phyloP scores from a whole-genome alignment of 2,797 vertebrate genomes.

The Telmatherina bonti region DNA sequence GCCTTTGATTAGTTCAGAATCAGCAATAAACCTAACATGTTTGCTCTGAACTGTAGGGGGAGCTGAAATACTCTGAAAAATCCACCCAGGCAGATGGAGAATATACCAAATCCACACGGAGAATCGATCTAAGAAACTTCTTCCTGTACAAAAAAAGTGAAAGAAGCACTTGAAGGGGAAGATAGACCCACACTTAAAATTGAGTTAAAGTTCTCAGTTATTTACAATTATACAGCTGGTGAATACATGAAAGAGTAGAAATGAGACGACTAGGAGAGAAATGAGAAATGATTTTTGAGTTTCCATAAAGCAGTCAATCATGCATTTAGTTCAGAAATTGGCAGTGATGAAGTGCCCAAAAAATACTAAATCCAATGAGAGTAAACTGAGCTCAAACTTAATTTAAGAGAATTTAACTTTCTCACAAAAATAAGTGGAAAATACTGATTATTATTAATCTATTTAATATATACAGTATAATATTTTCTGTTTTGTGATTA shows the following conservation, averaged over 20 bases:
- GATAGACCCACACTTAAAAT: not conserved
- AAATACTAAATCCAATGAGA: too few species aligned
- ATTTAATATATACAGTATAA: not conserved
- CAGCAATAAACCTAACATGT: not conserved
- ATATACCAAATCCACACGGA: not conserved
- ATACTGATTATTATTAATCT: not conserved
- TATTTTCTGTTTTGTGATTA: too few species aligned
- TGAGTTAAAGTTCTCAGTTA: not conserved
- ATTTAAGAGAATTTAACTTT: too few species aligned
- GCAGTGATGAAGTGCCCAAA: not conserved
- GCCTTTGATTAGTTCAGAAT: too few species aligned
- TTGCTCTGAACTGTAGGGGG: not conserved
- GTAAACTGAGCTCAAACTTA: too few species aligned
- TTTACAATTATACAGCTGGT: not conserved
- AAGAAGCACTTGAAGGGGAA: not conserved
- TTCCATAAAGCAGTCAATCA: not conserved
- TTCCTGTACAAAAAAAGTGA: not conserved
- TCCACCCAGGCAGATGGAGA: not conserved
- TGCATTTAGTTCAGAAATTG: not conserved
- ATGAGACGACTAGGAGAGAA: not conserved
- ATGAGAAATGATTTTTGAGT: not conserved
- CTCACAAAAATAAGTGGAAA: too few species aligned
- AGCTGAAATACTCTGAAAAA: not conserved
- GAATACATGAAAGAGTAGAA: not conserved
- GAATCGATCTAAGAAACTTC: too few species aligned